Conservation (phyloP, 2,888 invertebrate species). For the Calliphora vomitoria region DNA sequence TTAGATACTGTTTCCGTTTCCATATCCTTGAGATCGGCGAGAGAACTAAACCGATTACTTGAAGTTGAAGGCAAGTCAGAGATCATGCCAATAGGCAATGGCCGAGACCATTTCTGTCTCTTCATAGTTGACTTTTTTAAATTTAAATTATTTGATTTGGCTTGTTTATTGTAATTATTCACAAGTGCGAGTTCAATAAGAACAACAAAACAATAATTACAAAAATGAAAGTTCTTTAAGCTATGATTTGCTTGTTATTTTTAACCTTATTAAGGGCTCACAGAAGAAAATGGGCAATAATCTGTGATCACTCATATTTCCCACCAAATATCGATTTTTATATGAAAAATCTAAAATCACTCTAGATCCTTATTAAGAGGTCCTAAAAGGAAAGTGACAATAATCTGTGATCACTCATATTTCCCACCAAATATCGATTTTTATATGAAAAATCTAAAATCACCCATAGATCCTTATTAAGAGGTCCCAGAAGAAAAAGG, state of each 20-base stretch:
- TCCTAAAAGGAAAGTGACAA: too few relatives aligned
- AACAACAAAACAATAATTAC: neutral
- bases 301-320: too few relatives aligned
- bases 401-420: too few relatives aligned
- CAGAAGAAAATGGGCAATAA: too few relatives aligned
- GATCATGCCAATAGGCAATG: conserved; percentile 8
- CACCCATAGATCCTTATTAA: too few relatives aligned
- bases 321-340: too few relatives aligned
- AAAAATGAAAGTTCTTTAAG: neutral
- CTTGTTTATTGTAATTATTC: conserved; percentile 16
- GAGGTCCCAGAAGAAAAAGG: too few relatives aligned
- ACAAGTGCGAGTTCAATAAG: conserved; percentile 31
- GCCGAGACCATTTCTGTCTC: conserved; percentile 39
- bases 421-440: too few relatives aligned
- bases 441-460: too few relatives aligned
- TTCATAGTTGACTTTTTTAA: conserved; percentile 26
- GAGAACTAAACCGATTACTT: conserved; percentile 36
- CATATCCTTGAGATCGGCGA: conserved; percentile 37
- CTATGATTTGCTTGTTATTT: neutral
- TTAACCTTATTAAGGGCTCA: neutral
- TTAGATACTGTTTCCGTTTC: conserved; percentile 19
- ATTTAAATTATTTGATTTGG: conserved; percentile 21
- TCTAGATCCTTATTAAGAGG: too few relatives aligned
- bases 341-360: too few relatives aligned
- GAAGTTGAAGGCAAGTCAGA: conserved; percentile 32